Base-by-base conservation (phyloP, 2,888 invertebrate species). In the Mystacides longicornis region DNA sequence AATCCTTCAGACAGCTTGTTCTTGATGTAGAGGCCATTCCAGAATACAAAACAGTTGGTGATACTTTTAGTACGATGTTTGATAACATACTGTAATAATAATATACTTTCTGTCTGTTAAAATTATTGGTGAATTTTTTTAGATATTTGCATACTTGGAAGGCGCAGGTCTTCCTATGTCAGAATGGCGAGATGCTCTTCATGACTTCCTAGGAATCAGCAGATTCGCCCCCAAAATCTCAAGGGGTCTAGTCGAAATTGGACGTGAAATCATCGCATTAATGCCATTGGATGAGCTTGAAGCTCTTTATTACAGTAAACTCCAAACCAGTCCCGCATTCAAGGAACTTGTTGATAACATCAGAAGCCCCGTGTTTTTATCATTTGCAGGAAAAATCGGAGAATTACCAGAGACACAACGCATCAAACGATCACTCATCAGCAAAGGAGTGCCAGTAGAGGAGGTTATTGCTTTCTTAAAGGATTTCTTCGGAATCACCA, bases 241-340 rank as follows among this genome's bases (percentile, higher is more conserved):
- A 11, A 54, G 49, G 19, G 48, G 54, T 23, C 27, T 57, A 3
- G 43, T 48, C 19, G 42, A n/a, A 14, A 23, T 57, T 23, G 42
- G 54, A 37, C 42, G 54, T 9, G 27, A 57, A 43, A 53, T 57
- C 57, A 51, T 23, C 19, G 57, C 51, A 14, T 42, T 48, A 23
- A 53, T 57, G n/a, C 54, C 54, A 4, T 33, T 20, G 2, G 51
- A 47, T n/a, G 43, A 51, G 9, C 54, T 57, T 51, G 48, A 47
- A 18, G 57, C 51, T 19, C 31, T 57, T 33, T 57, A 54, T 23
- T 7, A 23, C 21, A 19, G 48, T 11, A 57, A 57, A 31, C 42
- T 57, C 5, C 18, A 33, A 20, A 54, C n/a, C 22, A 57, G 57
- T 16, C 51, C 57, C 5, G 54, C 46, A 3, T 57, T 57, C 51